phyloP scores from a whole-genome alignment of 2,113 vertebrate species.

The Rhinoderma darwinii region DNA sequence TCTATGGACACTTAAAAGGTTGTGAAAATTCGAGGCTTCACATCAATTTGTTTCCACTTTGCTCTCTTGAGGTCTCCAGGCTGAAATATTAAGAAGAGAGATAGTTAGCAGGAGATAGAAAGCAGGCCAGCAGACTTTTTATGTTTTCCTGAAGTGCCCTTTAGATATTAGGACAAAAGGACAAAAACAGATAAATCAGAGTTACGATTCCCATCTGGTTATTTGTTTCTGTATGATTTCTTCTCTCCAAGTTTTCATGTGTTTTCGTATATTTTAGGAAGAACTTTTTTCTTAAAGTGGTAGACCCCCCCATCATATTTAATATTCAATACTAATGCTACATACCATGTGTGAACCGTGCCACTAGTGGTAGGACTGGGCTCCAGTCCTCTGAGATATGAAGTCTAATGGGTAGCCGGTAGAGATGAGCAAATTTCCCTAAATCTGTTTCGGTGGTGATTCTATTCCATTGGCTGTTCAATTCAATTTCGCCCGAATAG shows the following conservation, averaged over 20 bases:
- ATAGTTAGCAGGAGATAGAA: neutral
- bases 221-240: neutral
- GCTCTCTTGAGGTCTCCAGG: neutral
- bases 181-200: neutral
- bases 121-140: neutral
- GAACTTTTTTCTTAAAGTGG: neutral
- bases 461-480: too few relatives aligned
- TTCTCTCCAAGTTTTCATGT: neutral
- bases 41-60: neutral
- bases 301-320: too few relatives aligned
- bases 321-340: too few relatives aligned
- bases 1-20: neutral
- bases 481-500: too few relatives aligned
- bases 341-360: too few relatives aligned
- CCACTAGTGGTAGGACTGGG: too few relatives aligned
- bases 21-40: neutral
- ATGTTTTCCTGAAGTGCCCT: slow-evolving; percentile 11
- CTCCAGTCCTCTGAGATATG: too few relatives aligned
- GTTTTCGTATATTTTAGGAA: neutral
- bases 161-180: neutral
- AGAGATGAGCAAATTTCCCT: too few relatives aligned
- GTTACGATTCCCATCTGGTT: neutral
- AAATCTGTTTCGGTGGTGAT: too few relatives aligned
- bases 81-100: neutral
- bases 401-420: too few relatives aligned